Evolutionary conservation across 1,140 invertebrate genomes (phyloP).

Genomic region (Drosophila rhopaloa): DNA sequence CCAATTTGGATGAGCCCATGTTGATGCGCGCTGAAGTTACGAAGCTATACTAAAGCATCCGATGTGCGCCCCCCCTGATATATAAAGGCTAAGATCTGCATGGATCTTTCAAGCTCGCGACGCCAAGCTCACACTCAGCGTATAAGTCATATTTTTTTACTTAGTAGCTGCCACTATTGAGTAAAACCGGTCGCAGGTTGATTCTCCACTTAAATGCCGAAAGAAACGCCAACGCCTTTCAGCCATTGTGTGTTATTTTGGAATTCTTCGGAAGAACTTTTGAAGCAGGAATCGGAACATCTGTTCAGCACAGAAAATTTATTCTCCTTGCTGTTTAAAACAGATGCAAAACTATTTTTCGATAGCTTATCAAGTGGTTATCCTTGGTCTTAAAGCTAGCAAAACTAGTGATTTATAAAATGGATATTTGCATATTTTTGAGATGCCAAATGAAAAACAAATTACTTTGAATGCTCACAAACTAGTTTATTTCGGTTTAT

Average conservation of each 20-base stretch:
- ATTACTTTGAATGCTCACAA: not conserved
- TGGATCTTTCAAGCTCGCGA: constrained; percentile 43
- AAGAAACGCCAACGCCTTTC: constrained; percentile 32
- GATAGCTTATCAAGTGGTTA: constrained; percentile 26
- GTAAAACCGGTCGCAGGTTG: constrained; percentile 44
- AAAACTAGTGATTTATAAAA: constrained; percentile 11
- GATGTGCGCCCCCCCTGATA: constrained; percentile 26
- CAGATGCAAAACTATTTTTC: constrained; percentile 1
- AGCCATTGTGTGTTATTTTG: constrained; percentile 16
- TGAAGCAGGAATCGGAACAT: not conserved
- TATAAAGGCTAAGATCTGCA: constrained; percentile 72
- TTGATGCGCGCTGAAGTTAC: constrained; percentile 72
- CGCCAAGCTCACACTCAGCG: constrained; percentile 19
- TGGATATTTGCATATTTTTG: constrained; percentile 18
- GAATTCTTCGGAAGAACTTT: not conserved
- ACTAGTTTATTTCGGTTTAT: constrained; percentile 10
- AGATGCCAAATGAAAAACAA: constrained; percentile 19
- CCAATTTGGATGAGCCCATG: constrained; percentile 80
- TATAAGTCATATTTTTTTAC: constrained; percentile 44
- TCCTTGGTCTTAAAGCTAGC: constrained; percentile 25
- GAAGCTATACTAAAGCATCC: constrained; percentile 71
- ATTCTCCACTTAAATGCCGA: constrained; percentile 12
- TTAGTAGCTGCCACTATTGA: constrained; percentile 42
- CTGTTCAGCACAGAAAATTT: not conserved
- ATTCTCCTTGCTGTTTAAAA: constrained; percentile 5